Percentiles rank a stretch among this genome's conserved stretches.
Conservation (phyloP, 2,797 vertebrate genomes). For the Gymnodraco acuticeps region DNA sequence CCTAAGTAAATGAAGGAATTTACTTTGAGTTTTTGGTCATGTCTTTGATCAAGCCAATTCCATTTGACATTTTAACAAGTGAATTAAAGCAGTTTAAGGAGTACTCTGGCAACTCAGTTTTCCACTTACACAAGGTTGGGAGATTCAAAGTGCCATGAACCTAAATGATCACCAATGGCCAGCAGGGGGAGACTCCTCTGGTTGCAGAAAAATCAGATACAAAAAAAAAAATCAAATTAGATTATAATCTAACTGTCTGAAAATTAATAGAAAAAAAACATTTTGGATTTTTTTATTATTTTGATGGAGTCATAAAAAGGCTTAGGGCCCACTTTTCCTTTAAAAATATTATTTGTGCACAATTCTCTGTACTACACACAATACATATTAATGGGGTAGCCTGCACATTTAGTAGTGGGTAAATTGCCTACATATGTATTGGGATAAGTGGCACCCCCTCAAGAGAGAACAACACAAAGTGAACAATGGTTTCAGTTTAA, state of each 20-base stretch:
- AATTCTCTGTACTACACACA: background rate
- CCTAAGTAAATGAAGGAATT: background rate
- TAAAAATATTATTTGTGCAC: background rate
- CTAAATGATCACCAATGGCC: too few species aligned
- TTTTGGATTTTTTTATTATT: background rate
- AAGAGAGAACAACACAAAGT: background rate
- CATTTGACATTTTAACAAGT: constrained; percentile 1
- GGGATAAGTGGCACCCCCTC: background rate
- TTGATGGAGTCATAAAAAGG: background rate
- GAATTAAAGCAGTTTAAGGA: background rate
- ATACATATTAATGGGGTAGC: background rate
- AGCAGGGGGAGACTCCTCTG: too few species aligned
- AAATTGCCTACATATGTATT: background rate
- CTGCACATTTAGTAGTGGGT: background rate
- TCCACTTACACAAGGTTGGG: too few species aligned
- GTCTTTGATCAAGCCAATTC: background rate
- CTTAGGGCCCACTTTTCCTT: background rate
- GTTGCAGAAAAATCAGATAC: too few species aligned
- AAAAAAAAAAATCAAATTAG: too few species aligned
- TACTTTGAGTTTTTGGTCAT: background rate
- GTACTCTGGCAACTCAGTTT: background rate
- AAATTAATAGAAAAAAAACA: background rate
- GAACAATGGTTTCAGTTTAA: constrained; percentile 7
- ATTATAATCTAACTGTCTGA: too few species aligned
- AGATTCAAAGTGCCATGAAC: background rate